phyloP scores from a whole-genome alignment of 2,888 invertebrate species.

The Acrocera orbiculus region DNA sequence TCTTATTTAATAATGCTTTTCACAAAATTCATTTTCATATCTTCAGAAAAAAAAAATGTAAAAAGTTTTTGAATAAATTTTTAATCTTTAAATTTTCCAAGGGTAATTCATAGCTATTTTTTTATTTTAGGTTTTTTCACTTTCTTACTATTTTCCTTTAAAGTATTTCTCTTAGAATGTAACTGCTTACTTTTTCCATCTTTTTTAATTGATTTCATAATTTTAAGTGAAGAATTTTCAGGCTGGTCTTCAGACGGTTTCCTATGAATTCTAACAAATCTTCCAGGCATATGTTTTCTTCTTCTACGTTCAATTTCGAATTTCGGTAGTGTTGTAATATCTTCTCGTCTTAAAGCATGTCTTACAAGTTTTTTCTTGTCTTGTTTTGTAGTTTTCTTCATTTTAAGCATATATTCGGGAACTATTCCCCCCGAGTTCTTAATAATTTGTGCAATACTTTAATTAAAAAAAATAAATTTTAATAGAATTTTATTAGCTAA shows the following conservation, averaged over 20 bases:
- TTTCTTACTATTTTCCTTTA: not conserved
- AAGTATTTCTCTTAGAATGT: not conserved
- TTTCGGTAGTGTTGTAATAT: conserved; percentile 40
- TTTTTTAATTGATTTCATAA: not conserved
- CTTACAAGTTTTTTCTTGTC: conserved; percentile 39
- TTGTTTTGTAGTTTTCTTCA: conserved; percentile 49
- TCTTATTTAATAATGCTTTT: too few species aligned
- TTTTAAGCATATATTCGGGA: conserved; percentile 72
- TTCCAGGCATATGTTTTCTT: conserved; percentile 18
- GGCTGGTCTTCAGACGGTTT: not conserved
- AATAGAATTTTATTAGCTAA: too few species aligned
- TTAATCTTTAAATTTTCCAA: too few species aligned
- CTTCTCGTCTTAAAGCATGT: conserved; percentile 45
- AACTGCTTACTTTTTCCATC: too few species aligned
- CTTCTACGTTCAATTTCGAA: conserved; percentile 27
- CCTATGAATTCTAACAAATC: conserved; percentile 7
- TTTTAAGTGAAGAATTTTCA: not conserved
- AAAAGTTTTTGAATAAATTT: too few species aligned
- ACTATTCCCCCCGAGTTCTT: conserved; percentile 82
- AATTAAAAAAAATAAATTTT: conserved; percentile 7
- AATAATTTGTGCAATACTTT: conserved; percentile 78
- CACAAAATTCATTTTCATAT: too few species aligned
- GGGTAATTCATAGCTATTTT: too few species aligned
- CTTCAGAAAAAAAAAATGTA: too few species aligned
- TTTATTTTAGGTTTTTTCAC: too few species aligned